A percentile compares a stretch with the other conserved stretches of the same genome.
Evolutionary conservation across 2,113 vertebrate species (phyloP).

Genomic region (Cyanoramphus novaezelandiae): DNA sequence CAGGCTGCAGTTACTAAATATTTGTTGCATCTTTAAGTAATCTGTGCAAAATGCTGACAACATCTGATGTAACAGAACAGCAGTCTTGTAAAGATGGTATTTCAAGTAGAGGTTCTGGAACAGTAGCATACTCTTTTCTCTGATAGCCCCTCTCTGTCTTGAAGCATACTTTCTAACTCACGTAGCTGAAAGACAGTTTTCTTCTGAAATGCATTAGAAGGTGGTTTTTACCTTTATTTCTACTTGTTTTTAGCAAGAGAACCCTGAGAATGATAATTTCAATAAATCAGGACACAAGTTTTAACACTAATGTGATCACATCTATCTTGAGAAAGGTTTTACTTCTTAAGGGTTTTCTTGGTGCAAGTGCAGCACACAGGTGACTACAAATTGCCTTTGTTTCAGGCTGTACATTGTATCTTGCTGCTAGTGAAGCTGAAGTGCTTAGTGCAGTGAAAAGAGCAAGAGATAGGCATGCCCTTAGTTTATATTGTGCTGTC

Average conservation of each 20-base stretch:
- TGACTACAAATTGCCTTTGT: background rate
- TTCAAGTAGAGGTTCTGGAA: background rate
- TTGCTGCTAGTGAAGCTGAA: background rate
- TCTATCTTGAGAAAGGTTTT: background rate
- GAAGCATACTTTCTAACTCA: background rate
- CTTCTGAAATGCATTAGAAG: background rate
- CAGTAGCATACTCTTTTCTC: background rate
- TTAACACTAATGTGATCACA: background rate
- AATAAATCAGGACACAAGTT: background rate
- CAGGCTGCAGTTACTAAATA: background rate
- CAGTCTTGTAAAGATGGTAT: background rate
- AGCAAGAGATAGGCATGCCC: background rate
- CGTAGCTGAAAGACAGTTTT: background rate
- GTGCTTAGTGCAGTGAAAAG: background rate
- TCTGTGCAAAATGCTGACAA: background rate
- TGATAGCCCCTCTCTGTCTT: background rate
- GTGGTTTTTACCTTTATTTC: background rate
- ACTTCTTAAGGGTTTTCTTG: background rate
- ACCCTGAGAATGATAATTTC: background rate
- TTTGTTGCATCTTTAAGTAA: background rate
- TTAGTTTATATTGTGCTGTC: background rate
- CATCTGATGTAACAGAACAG: background rate
- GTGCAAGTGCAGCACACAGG: background rate
- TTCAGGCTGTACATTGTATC: background rate
- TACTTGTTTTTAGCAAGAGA: background rate